Percentiles rank a stretch among this genome's conserved stretches.
Evolutionary conservation across 2,797 vertebrate species (phyloP).

Genomic region (Simalia tracyae): DNA sequence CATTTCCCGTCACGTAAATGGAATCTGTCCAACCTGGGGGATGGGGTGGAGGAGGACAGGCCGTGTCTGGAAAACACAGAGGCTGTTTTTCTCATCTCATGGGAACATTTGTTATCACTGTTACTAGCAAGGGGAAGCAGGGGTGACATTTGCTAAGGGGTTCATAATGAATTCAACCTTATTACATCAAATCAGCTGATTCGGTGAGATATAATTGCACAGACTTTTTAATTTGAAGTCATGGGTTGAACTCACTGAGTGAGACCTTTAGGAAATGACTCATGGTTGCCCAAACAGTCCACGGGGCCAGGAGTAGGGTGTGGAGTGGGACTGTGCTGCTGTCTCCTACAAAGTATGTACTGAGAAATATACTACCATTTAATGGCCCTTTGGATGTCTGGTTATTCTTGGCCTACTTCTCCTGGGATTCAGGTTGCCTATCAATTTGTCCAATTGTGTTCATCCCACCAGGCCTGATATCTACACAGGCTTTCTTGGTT

Average conservation of each 20-base stretch:
- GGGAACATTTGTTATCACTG: slow-evolving; percentile 74
- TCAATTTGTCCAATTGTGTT: background rate
- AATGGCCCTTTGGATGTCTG: background rate
- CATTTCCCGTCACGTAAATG: slow-evolving; percentile 74
- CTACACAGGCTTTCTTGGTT: background rate
- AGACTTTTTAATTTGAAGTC: slow-evolving; percentile 56
- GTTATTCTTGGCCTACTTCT: background rate
- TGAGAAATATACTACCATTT: background rate
- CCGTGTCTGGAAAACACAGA: slow-evolving; percentile 69
- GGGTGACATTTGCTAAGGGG: slow-evolving; percentile 72
- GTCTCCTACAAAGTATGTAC: background rate
- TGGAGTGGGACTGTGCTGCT: background rate
- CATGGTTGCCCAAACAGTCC: background rate
- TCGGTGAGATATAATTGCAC: slow-evolving; percentile 62
- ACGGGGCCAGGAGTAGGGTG: background rate
- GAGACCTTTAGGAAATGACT: slow-evolving; percentile 37
- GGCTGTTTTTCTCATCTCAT: slow-evolving; percentile 62
- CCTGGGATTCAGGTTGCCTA: background rate
- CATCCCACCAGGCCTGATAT: background rate
- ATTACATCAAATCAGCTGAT: slow-evolving; percentile 68
- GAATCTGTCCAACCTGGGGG: slow-evolving; percentile 58
- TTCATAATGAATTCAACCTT: slow-evolving; percentile 72
- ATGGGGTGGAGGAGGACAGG: slow-evolving; percentile 14
- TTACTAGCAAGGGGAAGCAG: slow-evolving; percentile 62
- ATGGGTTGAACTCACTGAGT: slow-evolving; percentile 36